Evolutionary conservation across 2,797 vertebrate species (phyloP).

Genomic region (Falco berigora): DNA sequence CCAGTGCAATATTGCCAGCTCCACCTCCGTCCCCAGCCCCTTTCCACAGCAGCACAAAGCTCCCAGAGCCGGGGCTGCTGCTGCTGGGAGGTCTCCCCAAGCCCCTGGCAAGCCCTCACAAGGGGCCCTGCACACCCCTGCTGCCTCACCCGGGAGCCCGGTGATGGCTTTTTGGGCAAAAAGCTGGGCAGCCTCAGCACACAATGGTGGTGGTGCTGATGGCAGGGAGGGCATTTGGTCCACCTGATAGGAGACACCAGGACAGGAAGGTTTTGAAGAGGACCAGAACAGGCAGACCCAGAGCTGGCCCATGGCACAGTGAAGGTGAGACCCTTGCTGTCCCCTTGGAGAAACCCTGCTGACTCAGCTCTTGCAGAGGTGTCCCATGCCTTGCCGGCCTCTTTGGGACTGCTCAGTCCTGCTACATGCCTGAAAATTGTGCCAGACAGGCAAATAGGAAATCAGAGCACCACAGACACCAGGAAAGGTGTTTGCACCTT

Average conservation of each 20-base stretch:
- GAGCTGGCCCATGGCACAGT: neutral
- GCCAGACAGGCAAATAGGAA: neutral
- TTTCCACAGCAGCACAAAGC: neutral
- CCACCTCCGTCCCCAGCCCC: neutral
- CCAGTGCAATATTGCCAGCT: neutral
- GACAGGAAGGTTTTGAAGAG: neutral
- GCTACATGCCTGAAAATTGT: neutral
- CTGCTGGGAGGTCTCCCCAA: neutral
- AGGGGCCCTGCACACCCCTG: neutral
- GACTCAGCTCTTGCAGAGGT: neutral
- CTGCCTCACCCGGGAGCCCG: neutral
- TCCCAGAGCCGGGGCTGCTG: neutral
- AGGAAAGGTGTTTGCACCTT: neutral
- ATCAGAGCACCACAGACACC: neutral
- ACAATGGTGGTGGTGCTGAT: neutral
- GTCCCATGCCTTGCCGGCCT: neutral
- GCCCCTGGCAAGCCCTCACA: neutral
- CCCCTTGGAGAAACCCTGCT: neutral
- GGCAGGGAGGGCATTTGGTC: neutral
- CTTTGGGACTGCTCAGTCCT: neutral
- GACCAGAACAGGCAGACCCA: neutral
- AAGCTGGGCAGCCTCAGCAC: neutral
- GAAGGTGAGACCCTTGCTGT: neutral
- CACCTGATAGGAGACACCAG: neutral
- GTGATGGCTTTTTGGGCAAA: neutral